Conservation (phyloP, 2,888 invertebrate species). For the Coronaproctus castanopsis region DNA sequence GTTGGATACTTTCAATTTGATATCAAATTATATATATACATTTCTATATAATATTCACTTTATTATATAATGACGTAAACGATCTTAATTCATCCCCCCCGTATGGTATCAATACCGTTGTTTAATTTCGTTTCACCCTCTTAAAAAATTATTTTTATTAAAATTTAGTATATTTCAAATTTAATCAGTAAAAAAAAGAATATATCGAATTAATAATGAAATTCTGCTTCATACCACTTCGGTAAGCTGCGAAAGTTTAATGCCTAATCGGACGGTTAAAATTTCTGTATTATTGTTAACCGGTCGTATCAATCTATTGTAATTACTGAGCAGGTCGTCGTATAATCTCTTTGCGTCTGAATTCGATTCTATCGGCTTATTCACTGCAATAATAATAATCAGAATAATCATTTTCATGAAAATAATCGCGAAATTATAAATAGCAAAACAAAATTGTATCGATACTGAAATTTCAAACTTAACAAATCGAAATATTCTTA, state of each 20-base stretch:
- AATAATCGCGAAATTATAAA: no score
- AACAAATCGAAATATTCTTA: no score
- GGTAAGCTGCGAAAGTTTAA: conserved; percentile 74
- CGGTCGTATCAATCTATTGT: conserved; percentile 83
- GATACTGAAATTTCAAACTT: no score
- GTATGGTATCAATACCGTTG: no score
- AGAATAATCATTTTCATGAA: neutral
- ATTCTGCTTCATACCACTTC: conserved; percentile 37
- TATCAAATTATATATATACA: no score
- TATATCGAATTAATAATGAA: neutral
- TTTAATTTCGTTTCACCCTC: neutral
- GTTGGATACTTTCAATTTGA: no score
- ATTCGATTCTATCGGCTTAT: conserved; percentile 46
- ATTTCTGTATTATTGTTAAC: conserved; percentile 84
- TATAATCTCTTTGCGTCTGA: conserved; percentile 87
- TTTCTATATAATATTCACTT: no score
- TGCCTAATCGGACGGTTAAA: conserved; percentile 70
- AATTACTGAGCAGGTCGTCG: conserved; percentile 86
- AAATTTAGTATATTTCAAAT: neutral
- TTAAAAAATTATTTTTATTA: neutral
- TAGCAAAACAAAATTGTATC: no score
- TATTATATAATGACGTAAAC: no score
- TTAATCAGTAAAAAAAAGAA: neutral
- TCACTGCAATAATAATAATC: neutral
- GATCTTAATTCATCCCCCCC: no score